Evolutionary conservation across 2,888 invertebrate species (phyloP), one percentile per base, ranked within the genome.

Genomic region (Pogonocherus hispidulus): DNA sequence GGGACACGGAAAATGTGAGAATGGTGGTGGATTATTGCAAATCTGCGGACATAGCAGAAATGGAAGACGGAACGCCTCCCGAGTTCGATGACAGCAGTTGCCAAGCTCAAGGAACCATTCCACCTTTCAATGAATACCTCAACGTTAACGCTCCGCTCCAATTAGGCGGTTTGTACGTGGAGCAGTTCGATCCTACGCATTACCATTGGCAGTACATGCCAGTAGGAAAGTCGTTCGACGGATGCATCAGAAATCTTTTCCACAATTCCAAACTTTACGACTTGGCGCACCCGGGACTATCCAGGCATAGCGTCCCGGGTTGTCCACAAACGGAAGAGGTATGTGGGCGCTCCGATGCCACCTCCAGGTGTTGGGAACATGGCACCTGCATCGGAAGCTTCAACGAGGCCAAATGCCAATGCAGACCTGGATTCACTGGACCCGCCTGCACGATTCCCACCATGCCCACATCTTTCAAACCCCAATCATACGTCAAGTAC

Each of bases 181-280:
- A 96, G 80, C 94, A 95, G 79, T 95, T 96, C 81, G 96, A 96
- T 80, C 95, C 95, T 0, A 92, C 93, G 0, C 91, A 93, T 75
- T 96, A 95, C 84, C 93, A 93, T 79, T 96, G 96, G 96, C 94
- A 95, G 77, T 94, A 94, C 78, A 94, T 94, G 90, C 96, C 96
- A 0, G 92, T 93, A 47, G 94, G 94, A 1, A 93, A 94, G 86
- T 94, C 94, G 19, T 98, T 99, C 84, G 95, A 96, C 82, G 99
- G 99, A 9, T 99, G 99, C 86, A 94, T 99, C 70, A 90, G 96
- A 79, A 98, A 99, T 84, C 88, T 99, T 55, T 92, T 97, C 81
- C 97, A 99, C 83, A 98, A 99, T 83, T 97, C 97, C 80, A 95
- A 93, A 84, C 87, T 99, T 62, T 99, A 99, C 85, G 99, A 99